Evolutionary conservation across 2,113 vertebrate species (phyloP).

Genomic region (Carollia perspicillata): DNA sequence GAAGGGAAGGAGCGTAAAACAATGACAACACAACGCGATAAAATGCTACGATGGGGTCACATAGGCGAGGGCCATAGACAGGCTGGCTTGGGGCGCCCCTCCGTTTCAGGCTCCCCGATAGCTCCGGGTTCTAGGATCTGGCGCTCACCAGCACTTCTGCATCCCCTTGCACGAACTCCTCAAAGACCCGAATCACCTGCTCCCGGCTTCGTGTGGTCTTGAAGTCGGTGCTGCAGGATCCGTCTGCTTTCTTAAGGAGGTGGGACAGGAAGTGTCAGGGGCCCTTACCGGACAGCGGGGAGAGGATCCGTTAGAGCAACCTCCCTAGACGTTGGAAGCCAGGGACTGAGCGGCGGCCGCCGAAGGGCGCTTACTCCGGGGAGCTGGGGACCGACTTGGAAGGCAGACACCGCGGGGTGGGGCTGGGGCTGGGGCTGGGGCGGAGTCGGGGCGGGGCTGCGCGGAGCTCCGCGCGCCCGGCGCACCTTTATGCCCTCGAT

Average conservation of each 20-base stretch:
- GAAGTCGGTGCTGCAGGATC: constrained; percentile 95
- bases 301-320: neutral
- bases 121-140: neutral
- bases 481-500: constrained; percentile 97
- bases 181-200: constrained; percentile 91
- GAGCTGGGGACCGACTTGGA: neutral
- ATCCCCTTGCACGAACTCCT: constrained; percentile 91
- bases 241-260: constrained; percentile 89
- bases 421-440: too few relatives aligned
- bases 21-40: neutral
- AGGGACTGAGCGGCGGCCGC: neutral
- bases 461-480: neutral
- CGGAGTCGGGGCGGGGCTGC: neutral
- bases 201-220: constrained; percentile 93
- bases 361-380: neutral
- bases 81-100: neutral
- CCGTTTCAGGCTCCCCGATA: neutral
- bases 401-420: neutral
- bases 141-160: constrained; percentile 87
- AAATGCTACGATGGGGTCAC: neutral
- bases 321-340: neutral
- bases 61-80: neutral
- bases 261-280: constrained; percentile 31
- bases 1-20: neutral
- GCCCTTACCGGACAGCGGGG: neutral